Percentiles rank a stretch among this genome's conserved stretches.
These are phyloP conservation scores for Epinephelus fuscoguttatus DNA, from an alignment of 2,113 vertebrate genomes.

Conservation along the genomic window DNA sequence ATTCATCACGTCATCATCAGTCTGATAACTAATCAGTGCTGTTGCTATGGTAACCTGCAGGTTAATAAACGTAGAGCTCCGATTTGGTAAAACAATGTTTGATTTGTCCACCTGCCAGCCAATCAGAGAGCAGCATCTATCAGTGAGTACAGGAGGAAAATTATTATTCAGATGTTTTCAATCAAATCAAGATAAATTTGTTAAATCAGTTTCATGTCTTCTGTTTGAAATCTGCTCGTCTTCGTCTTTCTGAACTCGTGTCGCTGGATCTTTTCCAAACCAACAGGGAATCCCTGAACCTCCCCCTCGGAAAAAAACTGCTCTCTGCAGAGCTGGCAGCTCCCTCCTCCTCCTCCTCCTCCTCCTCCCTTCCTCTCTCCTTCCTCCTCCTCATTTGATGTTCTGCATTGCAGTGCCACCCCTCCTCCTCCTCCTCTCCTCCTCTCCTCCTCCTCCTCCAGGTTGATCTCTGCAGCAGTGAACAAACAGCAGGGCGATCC, in stretches of 20 bases:
- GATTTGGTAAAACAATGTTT: too few species aligned
- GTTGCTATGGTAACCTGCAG: too few species aligned
- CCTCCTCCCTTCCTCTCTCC: not conserved
- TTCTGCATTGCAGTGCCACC: conserved; percentile 71
- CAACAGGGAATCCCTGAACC: conserved; percentile 58
- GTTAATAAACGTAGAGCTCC: too few species aligned
- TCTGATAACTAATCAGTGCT: too few species aligned
- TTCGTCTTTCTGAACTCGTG: not conserved
- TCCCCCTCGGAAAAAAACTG: not conserved
- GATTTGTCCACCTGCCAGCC: not conserved
- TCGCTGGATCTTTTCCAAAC: conserved; percentile 26
- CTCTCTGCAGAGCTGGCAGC: conserved; percentile 42
- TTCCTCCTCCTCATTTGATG: conserved; percentile 39
- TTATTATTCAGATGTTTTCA: too few species aligned
- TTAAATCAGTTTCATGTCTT: not conserved
- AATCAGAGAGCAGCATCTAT: not conserved
- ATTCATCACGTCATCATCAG: too few species aligned
- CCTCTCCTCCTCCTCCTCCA: conserved; percentile 4
- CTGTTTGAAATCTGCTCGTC: not conserved
- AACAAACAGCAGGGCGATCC: conserved; percentile 55
- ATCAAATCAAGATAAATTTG: too few species aligned
- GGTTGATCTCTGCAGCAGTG: conserved; percentile 62
- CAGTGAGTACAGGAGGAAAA: too few species aligned
- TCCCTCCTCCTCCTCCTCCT: not conserved
- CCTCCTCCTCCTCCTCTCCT: not conserved